Conservation (phyloP, 1,140 invertebrate species). For the Helicorthomorpha holstii region DNA sequence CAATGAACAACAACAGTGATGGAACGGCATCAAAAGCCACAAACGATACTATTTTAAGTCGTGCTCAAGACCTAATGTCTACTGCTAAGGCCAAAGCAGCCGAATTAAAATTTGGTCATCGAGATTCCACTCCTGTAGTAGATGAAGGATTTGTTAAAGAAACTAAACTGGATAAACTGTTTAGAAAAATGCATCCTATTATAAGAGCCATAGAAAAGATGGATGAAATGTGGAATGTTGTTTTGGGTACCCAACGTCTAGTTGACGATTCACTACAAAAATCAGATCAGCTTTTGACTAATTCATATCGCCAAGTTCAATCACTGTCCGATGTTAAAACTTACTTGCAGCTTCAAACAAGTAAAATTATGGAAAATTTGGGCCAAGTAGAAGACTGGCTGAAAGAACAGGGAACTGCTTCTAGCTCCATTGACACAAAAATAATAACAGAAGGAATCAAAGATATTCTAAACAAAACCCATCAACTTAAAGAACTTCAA, state of each 20-base stretch:
- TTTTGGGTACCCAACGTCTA: conserved; percentile 66
- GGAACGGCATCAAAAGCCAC: not conserved
- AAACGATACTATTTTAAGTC: conserved; percentile 25
- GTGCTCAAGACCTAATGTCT: conserved; percentile 30
- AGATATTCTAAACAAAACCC: not conserved
- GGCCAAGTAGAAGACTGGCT: conserved; percentile 47
- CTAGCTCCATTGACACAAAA: conserved; percentile 6
- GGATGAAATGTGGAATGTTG: conserved; percentile 74
- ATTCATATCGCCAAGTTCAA: conserved; percentile 66
- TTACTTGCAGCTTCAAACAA: conserved; percentile 59
- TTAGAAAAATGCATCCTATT: conserved; percentile 60
- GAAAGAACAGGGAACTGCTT: conserved; percentile 1
- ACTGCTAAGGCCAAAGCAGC: not conserved
- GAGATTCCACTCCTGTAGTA: not conserved
- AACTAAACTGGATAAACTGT: conserved; percentile 56
- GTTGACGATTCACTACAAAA: conserved; percentile 67
- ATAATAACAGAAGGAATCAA: not conserved
- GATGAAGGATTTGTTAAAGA: not conserved
- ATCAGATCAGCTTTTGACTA: conserved; percentile 62
- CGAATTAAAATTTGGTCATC: not conserved
- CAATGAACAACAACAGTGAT: not conserved
- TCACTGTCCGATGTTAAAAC: conserved; percentile 72
- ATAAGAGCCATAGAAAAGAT: conserved; percentile 67
- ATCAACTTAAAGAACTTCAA: not conserved
- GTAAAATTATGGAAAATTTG: conserved; percentile 70